phyloP scores from a whole-genome alignment of 2,113 vertebrate genomes.

The Loxodonta africana region DNA sequence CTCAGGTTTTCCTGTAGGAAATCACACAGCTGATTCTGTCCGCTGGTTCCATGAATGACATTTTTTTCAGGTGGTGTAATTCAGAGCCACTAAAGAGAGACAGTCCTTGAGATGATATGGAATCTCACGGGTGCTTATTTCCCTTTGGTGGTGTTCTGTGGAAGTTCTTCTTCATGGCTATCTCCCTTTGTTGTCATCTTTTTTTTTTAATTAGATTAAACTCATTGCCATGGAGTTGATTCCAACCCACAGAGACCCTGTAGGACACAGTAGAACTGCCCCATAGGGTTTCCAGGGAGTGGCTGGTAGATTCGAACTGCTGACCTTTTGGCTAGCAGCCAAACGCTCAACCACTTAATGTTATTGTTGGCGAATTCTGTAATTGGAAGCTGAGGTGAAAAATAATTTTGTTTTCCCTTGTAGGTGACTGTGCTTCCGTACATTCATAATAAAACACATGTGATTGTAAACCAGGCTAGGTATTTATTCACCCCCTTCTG shows the following conservation, averaged over 20 bases:
- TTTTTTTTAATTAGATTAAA: background rate
- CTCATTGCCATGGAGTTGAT: no score
- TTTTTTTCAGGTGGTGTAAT: background rate
- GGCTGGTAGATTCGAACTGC: no score
- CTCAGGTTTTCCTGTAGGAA: background rate
- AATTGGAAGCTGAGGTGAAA: background rate
- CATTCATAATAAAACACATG: background rate
- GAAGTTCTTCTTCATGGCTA: background rate
- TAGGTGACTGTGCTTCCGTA: background rate
- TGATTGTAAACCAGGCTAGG: background rate
- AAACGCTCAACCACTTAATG: background rate
- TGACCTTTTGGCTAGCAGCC: no score
- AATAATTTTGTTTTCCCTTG: background rate
- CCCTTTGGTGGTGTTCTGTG: background rate
- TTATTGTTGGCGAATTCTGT: background rate
- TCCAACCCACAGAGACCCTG: no score
- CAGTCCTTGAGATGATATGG: background rate
- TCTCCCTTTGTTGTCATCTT: background rate
- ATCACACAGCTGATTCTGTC: background rate
- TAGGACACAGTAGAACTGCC: no score
- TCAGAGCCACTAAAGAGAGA: no score
- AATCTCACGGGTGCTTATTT: background rate
- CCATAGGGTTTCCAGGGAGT: no score
- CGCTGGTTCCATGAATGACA: background rate
- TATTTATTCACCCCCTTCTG: background rate